A percentile compares a stretch with the other conserved stretches of the same genome.
Conservation (phyloP, 1,140 invertebrate genomes). For the Cyphomyrmex costatus region DNA sequence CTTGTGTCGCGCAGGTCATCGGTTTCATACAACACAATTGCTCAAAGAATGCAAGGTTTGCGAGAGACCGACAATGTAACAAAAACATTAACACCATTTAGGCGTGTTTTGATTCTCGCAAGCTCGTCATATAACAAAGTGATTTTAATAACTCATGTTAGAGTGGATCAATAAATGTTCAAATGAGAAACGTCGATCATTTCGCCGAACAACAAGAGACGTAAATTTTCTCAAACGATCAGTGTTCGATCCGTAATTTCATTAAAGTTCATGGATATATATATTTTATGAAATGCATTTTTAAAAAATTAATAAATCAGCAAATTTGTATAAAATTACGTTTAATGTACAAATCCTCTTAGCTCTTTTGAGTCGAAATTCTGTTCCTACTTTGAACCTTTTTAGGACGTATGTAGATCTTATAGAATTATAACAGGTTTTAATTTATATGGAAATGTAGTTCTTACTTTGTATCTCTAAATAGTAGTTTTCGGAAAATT, state of each 20-base stretch:
- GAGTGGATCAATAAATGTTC: neutral
- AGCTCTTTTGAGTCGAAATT: too few species aligned
- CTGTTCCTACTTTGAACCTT: too few species aligned
- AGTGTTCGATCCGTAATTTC: neutral
- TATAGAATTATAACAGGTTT: too few species aligned
- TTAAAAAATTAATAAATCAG: too few species aligned
- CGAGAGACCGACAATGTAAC: neutral
- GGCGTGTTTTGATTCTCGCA: neutral
- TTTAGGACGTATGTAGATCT: too few species aligned
- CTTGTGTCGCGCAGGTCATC: conserved; percentile 13
- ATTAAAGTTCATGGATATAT: too few species aligned
- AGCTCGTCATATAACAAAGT: neutral
- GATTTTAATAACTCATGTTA: neutral
- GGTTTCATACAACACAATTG: neutral
- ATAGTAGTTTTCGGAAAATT: too few species aligned
- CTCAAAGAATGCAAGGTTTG: conserved; percentile 11
- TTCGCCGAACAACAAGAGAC: neutral
- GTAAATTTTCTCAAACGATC: neutral
- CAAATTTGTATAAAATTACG: too few species aligned
- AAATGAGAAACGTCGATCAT: neutral
- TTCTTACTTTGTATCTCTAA: too few species aligned
- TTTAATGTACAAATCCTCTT: too few species aligned
- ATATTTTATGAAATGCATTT: too few species aligned
- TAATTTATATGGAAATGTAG: too few species aligned
- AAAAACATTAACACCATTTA: conserved; percentile 2